Conservation (phyloP, 2,113 vertebrate genomes). For the Apteryx mantelli region DNA sequence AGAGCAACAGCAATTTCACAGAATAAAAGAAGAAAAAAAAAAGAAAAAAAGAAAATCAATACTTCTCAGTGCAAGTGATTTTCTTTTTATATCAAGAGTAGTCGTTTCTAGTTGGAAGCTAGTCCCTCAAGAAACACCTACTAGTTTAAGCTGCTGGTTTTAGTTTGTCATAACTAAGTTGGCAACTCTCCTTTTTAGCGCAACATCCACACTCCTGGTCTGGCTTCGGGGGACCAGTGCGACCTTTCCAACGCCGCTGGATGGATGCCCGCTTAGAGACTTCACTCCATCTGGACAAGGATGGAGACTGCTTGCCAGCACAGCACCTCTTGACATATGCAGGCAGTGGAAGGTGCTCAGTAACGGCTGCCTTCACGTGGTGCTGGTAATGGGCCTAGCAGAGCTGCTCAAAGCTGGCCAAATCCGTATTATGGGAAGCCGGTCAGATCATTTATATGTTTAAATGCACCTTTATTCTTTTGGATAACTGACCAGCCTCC, state of each 20-base stretch:
- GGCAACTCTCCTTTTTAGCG: neutral
- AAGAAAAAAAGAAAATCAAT: slow-evolving; percentile 2
- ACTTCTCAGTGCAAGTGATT: slow-evolving; percentile 32
- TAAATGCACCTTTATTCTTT: neutral
- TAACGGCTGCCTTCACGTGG: neutral
- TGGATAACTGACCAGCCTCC: neutral
- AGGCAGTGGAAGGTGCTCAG: neutral
- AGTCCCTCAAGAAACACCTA: neutral
- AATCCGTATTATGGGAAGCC: neutral
- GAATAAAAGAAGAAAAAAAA: neutral
- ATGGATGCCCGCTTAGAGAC: neutral
- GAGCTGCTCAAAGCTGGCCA: neutral
- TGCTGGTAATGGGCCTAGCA: neutral
- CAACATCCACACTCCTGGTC: neutral
- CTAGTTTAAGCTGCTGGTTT: neutral
- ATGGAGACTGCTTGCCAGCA: neutral
- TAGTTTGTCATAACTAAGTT: neutral
- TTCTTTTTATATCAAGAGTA: slow-evolving; percentile 14
- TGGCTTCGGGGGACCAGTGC: neutral
- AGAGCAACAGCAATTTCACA: slow-evolving; percentile 45
- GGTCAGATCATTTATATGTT: neutral
- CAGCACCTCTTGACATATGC: neutral
- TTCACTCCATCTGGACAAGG: neutral
- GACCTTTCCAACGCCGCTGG: neutral
- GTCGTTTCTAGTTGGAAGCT: slow-evolving; percentile 1